Conservation (phyloP, 2,113 vertebrate species). For the Charadrius vociferus region DNA sequence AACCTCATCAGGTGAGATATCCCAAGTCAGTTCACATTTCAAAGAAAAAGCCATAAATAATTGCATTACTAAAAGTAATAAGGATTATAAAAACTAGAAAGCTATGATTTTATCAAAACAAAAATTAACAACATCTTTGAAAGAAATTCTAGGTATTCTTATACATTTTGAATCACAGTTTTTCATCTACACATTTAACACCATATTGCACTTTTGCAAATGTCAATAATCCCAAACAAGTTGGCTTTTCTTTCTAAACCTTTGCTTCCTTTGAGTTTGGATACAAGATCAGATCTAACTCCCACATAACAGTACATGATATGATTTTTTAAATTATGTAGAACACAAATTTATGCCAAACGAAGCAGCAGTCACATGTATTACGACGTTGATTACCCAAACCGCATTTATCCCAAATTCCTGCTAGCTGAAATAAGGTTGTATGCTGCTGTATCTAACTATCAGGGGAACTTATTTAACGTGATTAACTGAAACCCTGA, state of each 20-base stretch:
- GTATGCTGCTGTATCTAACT: not conserved
- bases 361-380: not conserved
- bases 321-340: not conserved
- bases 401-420: not conserved
- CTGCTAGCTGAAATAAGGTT: not conserved
- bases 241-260: not conserved
- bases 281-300: not conserved
- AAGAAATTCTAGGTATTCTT: not conserved
- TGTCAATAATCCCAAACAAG: not conserved
- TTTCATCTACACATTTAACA: not conserved
- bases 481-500: slow-evolving; percentile 48
- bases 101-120: not conserved
- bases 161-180: not conserved
- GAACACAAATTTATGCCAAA: not conserved
- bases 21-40: not conserved
- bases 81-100: not conserved
- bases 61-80: not conserved
- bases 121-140: not conserved
- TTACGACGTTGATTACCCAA: not conserved
- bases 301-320: rapidly evolving
- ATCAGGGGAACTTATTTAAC: slow-evolving; percentile 48
- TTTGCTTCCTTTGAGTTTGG: not conserved
- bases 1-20: slow-evolving; percentile 39
- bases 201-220: not conserved
- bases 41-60: slow-evolving; percentile 32